phyloP scores from a whole-genome alignment of 2,113 vertebrate species.

The Dasyurus viverrinus region DNA sequence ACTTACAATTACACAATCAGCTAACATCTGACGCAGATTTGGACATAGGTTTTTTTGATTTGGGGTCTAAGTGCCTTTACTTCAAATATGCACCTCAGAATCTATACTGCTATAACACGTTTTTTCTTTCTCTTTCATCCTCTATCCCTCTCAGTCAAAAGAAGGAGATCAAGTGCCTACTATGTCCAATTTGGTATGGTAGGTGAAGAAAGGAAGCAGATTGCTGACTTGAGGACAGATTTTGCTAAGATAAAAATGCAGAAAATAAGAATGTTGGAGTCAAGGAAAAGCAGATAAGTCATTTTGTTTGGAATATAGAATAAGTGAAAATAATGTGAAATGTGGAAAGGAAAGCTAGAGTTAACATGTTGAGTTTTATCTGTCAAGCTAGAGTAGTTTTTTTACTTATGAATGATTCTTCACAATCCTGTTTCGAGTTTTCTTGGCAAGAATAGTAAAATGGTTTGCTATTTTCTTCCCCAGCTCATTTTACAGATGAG shows the following conservation, averaged over 20 bases:
- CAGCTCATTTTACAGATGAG: too few species aligned
- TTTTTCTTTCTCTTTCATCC: background rate
- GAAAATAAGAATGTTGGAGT: too few species aligned
- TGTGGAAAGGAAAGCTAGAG: background rate
- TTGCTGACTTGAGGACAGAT: too few species aligned
- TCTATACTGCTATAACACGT: background rate
- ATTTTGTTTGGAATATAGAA: background rate
- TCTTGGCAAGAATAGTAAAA: too few species aligned
- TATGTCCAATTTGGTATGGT: background rate
- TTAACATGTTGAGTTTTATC: background rate
- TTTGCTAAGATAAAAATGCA: too few species aligned
- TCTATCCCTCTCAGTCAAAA: background rate
- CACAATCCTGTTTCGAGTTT: too few species aligned
- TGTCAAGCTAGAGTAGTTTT: background rate
- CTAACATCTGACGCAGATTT: too few species aligned
- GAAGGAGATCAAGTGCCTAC: background rate
- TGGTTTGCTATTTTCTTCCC: too few species aligned
- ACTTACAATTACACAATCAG: background rate
- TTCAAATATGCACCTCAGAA: background rate
- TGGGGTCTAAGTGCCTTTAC: too few species aligned
- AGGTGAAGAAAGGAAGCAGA: background rate
- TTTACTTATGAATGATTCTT: too few species aligned
- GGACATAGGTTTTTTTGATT: background rate
- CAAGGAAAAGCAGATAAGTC: too few species aligned
- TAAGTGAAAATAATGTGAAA: background rate